Conservation (phyloP, 2,888 invertebrate genomes). For the Pilophorus perplexus region DNA sequence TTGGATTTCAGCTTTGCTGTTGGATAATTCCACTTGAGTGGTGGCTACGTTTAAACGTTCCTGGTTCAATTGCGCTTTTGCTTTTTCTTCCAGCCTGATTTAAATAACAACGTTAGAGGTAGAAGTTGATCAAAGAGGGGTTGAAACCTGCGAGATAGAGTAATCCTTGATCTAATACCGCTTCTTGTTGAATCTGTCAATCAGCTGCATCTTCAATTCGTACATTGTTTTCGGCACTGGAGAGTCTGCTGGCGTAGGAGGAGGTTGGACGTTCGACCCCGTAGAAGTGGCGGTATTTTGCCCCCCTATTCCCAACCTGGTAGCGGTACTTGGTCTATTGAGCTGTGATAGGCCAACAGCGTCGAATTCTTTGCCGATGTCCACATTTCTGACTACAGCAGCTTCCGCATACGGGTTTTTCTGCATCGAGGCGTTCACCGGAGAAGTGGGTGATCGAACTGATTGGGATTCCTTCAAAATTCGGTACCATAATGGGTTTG, state of each 20-base stretch:
- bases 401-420: not conserved
- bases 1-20: not conserved
- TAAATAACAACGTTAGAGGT: no score
- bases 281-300: not conserved
- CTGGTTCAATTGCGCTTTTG: slow-evolving; percentile 22
- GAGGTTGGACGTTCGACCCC: not conserved
- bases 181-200: slow-evolving; percentile 27
- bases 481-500: no score
- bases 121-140: no score
- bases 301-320: no score
- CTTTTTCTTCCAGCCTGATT: slow-evolving; percentile 32
- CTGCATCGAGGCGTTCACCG: slow-evolving; percentile 1
- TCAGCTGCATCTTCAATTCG: slow-evolving; percentile 31
- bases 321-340: no score
- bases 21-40: not conserved
- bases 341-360: no score
- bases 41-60: slow-evolving; percentile 4
- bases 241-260: not conserved
- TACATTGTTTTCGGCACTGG: slow-evolving; percentile 14
- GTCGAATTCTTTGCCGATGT: no score
- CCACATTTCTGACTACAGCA: not conserved
- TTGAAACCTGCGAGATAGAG: no score
- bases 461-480: no score
- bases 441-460: not conserved
- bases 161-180: no score